phyloP scores from a whole-genome alignment of 64 coral and sea anemone species.

The Orbicella faveolata region DNA sequence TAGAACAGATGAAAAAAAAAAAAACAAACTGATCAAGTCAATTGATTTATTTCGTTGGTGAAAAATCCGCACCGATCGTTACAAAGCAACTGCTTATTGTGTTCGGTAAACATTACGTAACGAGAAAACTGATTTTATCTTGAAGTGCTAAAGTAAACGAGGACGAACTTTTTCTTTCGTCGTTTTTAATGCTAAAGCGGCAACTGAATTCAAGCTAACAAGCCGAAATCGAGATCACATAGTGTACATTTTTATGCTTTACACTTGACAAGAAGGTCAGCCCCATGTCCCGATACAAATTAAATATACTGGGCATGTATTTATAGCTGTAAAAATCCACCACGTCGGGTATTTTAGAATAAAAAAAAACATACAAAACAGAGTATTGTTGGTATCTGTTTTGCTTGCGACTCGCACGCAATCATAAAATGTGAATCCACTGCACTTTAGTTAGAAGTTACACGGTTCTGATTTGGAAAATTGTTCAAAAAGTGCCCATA shows the following conservation, averaged over 20 bases:
- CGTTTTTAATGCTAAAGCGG: background rate
- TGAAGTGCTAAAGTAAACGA: too few species aligned
- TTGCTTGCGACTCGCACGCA: too few species aligned
- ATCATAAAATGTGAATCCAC: too few species aligned
- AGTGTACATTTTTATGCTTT: background rate
- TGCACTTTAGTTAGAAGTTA: too few species aligned
- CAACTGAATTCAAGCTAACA: background rate
- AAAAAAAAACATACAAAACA: background rate
- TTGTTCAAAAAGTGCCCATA: too few species aligned
- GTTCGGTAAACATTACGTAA: background rate
- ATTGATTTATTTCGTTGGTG: too few species aligned
- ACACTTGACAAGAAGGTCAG: background rate
- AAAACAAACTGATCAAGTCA: too few species aligned
- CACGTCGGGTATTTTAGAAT: conserved; percentile 34
- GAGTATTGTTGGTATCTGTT: background rate
- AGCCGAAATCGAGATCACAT: background rate
- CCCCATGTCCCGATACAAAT: background rate
- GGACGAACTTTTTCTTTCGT: background rate
- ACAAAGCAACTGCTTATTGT: background rate
- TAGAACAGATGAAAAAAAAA: too few species aligned
- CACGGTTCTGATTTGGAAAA: too few species aligned
- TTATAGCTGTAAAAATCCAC: conserved; percentile 42
- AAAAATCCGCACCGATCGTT: too few species aligned
- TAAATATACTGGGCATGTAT: conserved; percentile 12
- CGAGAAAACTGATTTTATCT: too few species aligned